Conservation (phyloP, 2,113 vertebrate species). For the Perccottus glenii region DNA sequence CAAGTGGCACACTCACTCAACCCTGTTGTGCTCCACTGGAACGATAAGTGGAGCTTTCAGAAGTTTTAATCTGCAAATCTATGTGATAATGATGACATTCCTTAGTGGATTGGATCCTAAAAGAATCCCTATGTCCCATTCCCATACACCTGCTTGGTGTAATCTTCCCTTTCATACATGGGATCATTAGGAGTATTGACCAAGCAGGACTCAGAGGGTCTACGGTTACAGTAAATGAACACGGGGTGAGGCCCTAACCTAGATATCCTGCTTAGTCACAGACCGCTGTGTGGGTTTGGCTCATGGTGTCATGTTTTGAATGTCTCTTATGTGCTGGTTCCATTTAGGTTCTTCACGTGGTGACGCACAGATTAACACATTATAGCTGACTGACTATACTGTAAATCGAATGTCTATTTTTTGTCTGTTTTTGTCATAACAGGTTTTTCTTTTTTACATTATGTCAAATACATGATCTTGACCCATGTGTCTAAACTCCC, state of each 20-base stretch:
- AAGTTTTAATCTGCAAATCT: constrained; percentile 73
- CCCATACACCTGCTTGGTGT: constrained; percentile 58
- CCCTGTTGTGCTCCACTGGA: constrained; percentile 35
- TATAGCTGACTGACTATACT: neutral
- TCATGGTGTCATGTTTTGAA: constrained; percentile 14
- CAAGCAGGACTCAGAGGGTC: constrained; percentile 9
- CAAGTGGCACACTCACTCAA: constrained; percentile 59
- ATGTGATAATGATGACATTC: constrained; percentile 60
- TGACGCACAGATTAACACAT: neutral
- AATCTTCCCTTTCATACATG: constrained; percentile 48
- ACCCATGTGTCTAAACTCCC: too few relatives aligned
- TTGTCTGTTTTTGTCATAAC: neutral
- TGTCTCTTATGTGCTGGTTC: neutral
- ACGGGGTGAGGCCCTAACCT: constrained; percentile 29
- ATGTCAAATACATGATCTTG: too few relatives aligned
- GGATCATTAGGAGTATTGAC: constrained; percentile 51
- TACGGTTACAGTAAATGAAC: constrained; percentile 53
- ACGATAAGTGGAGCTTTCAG: constrained; percentile 65
- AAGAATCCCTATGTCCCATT: constrained; percentile 49
- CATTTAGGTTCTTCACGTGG: neutral
- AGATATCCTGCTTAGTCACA: constrained; percentile 37
- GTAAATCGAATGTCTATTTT: neutral
- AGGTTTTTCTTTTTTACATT: too few relatives aligned
- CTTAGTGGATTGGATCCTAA: constrained; percentile 52
- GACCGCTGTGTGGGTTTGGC: constrained; percentile 18